Evolutionary conservation across 2,113 vertebrate species (phyloP), one percentile per base, ranked within the genome.

Genomic region (Alligator mississippiensis): DNA sequence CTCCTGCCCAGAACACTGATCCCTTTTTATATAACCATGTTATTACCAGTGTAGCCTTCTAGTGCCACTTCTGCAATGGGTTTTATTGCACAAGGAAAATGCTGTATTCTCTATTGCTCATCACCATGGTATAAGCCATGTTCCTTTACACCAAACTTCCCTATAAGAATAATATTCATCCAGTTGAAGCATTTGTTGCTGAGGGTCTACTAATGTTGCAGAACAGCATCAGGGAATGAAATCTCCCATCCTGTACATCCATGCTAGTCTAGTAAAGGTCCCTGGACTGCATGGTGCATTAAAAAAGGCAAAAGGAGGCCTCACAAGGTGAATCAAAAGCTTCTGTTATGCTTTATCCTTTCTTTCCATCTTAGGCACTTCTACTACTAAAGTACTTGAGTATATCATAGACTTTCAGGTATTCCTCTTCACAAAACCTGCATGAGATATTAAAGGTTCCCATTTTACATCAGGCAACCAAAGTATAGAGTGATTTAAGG

Each of bases 191-290:
- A 2, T 21, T 72, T 21, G 38, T 72, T 38, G 30, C 68, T 72
- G 34, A 72, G 30, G 21, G 34, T 34, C 2, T 22, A 92, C 38
- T 9, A 76, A 58, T 11, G 63, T 54, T 4, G 2, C 24, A 64
- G 81, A 87, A 77, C 75, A 2, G 6, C 28, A 28, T 1, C 17
- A 11, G 28, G 2, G 9, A 54, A 25, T 83, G n/a, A 89, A 89
- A 87, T 3, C 1, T 83, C 0, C 3, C 1, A 3, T 79, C 3
- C 85, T 70, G 84, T 74, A 3, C n/a, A 82, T 12, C 77, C 4
- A 28, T 3, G 4, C 0, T 0, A 72, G 12, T 4, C 10, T 59
- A 11, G 4, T 15, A 84, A 88, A 91, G 22, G n/a, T 5, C 1
- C 1, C 21, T 70, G 11, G 72, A 0, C 78, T 92, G 72, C 2